These are phyloP conservation scores for Antigone vipio DNA, from an alignment of 2,113 vertebrate species.

Conservation along the genomic window DNA sequence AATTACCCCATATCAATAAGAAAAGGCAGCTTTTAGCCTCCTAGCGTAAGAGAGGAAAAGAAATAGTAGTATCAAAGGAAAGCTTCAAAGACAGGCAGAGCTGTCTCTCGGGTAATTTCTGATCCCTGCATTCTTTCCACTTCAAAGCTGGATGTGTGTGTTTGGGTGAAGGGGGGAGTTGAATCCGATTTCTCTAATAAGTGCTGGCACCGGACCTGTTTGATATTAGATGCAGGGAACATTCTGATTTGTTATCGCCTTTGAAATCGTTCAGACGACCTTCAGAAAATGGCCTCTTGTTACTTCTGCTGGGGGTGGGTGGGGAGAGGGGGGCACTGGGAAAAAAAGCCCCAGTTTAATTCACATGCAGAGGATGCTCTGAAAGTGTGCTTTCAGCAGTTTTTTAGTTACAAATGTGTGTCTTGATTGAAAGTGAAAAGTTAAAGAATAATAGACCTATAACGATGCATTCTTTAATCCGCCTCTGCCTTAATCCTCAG, in stretches of 20 bases:
- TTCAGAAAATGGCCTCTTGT: constrained; percentile 84
- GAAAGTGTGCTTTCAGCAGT: constrained; percentile 73
- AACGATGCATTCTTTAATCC: constrained; percentile 31
- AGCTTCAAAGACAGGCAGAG: constrained; percentile 94
- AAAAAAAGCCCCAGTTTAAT: constrained; percentile 35
- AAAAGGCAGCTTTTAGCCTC: constrained; percentile 77
- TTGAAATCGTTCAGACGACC: constrained; percentile 94
- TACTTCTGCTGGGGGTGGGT: constrained; percentile 51
- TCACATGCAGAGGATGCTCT: constrained; percentile 64
- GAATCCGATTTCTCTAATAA: constrained; percentile 97
- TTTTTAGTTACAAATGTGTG: constrained; percentile 73
- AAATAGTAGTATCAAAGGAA: constrained; percentile 92
- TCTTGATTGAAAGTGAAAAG: constrained; percentile 77
- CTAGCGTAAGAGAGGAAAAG: constrained; percentile 71
- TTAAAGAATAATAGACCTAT: constrained; percentile 71
- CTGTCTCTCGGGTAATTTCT: constrained; percentile 96
- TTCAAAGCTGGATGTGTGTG: constrained; percentile 92
- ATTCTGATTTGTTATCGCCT: constrained; percentile 94
- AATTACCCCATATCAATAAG: constrained; percentile 79
- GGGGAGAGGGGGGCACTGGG: constrained; percentile 49
- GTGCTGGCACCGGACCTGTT: constrained; percentile 94
- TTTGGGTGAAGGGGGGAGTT: constrained; percentile 69
- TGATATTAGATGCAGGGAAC: constrained; percentile 98
- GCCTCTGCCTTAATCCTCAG: neutral
- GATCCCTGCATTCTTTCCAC: constrained; percentile 92